Percentiles rank a stretch among this genome's conserved stretches.
Evolutionary conservation across 2,797 vertebrate genomes (phyloP).

Genomic region (Coracias cyanogaster): DNA sequence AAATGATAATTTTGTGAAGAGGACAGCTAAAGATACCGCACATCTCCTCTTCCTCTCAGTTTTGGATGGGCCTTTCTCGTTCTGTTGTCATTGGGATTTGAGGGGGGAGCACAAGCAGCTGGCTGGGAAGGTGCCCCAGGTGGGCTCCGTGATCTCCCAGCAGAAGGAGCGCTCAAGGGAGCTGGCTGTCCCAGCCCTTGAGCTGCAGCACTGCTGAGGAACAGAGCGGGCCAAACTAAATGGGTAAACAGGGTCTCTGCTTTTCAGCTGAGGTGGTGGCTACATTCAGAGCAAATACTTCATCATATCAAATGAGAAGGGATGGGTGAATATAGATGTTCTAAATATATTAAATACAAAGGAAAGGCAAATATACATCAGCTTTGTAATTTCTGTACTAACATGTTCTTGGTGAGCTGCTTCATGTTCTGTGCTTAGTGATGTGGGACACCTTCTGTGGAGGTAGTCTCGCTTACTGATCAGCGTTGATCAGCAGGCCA

Average conservation of each 20-base stretch:
- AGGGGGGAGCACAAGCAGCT: background rate
- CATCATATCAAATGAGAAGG: background rate
- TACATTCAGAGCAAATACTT: background rate
- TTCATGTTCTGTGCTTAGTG: background rate
- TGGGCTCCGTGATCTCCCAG: accelerated
- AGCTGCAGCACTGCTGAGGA: background rate
- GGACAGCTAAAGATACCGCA: background rate
- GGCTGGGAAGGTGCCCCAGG: background rate
- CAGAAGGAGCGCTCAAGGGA: background rate
- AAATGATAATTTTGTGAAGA: background rate
- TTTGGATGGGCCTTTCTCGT: background rate
- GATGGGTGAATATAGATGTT: background rate
- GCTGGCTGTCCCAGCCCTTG: background rate
- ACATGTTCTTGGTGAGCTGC: background rate
- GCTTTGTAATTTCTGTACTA: background rate
- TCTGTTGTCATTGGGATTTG: background rate
- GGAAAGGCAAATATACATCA: background rate
- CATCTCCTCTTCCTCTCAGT: background rate
- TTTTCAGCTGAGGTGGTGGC: background rate
- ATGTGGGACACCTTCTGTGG: background rate
- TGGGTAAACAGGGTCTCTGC: accelerated
- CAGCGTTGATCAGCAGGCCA: background rate
- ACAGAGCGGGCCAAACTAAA: background rate
- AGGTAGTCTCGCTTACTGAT: background rate
- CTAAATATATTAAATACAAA: background rate